Percentiles rank a stretch among this genome's conserved stretches.
Evolutionary conservation across 2,797 vertebrate genomes (phyloP).

Genomic region (Phoebastria nigripes): DNA sequence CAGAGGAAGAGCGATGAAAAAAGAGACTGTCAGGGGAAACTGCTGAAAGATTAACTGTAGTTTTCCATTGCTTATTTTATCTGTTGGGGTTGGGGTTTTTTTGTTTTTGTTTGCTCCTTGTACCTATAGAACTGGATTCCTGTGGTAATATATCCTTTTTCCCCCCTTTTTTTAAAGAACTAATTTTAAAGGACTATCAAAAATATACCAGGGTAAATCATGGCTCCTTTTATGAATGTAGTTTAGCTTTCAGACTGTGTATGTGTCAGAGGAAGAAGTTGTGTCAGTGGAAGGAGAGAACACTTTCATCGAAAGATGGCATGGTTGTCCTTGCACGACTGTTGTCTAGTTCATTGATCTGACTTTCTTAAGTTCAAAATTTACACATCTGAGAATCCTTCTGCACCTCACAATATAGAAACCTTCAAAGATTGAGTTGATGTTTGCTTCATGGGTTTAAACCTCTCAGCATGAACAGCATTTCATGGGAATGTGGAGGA

Average conservation of each 20-base stretch:
- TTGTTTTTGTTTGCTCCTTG: not conserved
- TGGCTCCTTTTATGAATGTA: not conserved
- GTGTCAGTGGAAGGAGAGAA: not conserved
- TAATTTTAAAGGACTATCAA: not conserved
- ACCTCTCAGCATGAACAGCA: not conserved
- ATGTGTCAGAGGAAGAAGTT: not conserved
- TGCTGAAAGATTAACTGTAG: not conserved
- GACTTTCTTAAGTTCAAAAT: slow-evolving; percentile 58
- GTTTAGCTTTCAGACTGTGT: slow-evolving; percentile 1
- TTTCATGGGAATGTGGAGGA: not conserved
- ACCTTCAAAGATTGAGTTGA: slow-evolving; percentile 47
- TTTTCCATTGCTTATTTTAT: slow-evolving; percentile 1
- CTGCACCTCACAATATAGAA: slow-evolving; percentile 13
- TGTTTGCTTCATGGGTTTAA: slow-evolving; percentile 25
- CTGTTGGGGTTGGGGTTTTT: not conserved
- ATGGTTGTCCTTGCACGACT: slow-evolving; percentile 54
- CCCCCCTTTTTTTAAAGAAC: rapidly evolving
- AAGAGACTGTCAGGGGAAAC: not conserved
- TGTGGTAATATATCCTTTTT: not conserved
- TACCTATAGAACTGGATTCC: not conserved
- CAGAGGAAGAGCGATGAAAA: not conserved
- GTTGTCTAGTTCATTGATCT: slow-evolving; percentile 50
- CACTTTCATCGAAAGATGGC: not conserved
- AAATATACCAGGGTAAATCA: not conserved
- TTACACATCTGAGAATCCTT: slow-evolving; percentile 55